Evolutionary conservation across 2,888 invertebrate species (phyloP), one percentile per base, ranked within the genome.

Genomic region (Caenorhabditis sp.): DNA sequence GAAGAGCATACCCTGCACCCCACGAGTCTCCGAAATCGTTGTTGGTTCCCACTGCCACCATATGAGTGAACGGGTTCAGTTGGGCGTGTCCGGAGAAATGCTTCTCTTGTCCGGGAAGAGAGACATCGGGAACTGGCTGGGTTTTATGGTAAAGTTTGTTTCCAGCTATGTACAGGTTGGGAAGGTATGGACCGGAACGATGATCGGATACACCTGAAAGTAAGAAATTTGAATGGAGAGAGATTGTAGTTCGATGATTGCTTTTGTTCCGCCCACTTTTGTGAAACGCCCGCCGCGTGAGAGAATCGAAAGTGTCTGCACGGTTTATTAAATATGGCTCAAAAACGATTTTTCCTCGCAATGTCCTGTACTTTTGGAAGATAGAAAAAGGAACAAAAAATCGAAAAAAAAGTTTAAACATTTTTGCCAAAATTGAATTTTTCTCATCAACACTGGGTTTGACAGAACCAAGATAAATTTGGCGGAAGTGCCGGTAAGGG

Each of bases 41-140:
- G 47, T 86, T 86, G 0, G 86, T 85, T 1, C 75, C 79, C 24
- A 86, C 87, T 10, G 84, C 87, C 6, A 80, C 66, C 86, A 87
- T 87, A 75, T 87, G 87, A 19, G 86, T 87, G 75, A 87, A 87
- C 10, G 87, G 87, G 68, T 87, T 87, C 26, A 87, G 64, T 68
- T 87, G 87, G 8, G 86, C 87, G 56, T 86, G 86, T 47, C 87
- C 87, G 12, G 87, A 86, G 76, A 87, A 87, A 75, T 87, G 85
- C 51, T 87, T 87, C 56, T 87, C 81, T 41, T 87, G 87, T 31
- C 87, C 86, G 12, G 87, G 87, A 10, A 87, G 70, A 22, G 87
- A 87, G 24, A 87, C 86, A 75, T 87, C 87, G 19, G 87, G 87
- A 16, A 87, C 82, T 24, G 87, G 69, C 68, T 87, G 87, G 0